Conservation (phyloP, 2,797 vertebrate species). For the Hydrocynus forskahlii region DNA sequence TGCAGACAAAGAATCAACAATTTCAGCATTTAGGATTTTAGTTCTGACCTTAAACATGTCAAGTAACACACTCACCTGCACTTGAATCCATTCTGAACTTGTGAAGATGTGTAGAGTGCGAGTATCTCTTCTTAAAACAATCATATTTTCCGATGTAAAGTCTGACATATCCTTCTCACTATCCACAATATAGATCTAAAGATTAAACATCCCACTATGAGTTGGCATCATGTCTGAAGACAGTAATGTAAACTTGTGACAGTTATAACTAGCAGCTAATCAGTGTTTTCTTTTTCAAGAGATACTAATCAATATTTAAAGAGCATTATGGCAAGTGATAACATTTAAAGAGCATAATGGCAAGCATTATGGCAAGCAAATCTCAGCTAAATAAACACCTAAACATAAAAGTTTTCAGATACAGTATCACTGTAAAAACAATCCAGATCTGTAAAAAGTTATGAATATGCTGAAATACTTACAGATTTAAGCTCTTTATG, state of each 20-base stretch:
- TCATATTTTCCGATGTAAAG: constrained; percentile 43
- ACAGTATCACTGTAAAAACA: too few species aligned
- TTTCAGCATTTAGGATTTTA: background rate
- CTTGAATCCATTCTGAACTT: constrained; percentile 35
- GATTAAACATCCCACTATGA: background rate
- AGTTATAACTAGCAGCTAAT: too few species aligned
- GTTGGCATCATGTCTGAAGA: background rate
- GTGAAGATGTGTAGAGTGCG: constrained; percentile 47
- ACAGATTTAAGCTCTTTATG: constrained; percentile 21
- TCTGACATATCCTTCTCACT: constrained; percentile 48
- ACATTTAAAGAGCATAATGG: too few species aligned
- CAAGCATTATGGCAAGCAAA: too few species aligned
- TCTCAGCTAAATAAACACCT: too few species aligned
- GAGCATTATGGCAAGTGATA: too few species aligned
- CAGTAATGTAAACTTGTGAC: background rate
- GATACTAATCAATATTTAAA: too few species aligned
- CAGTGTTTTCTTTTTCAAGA: too few species aligned
- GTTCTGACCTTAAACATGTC: background rate
- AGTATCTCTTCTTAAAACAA: constrained; percentile 54
- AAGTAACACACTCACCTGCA: constrained; percentile 26
- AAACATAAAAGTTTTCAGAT: too few species aligned
- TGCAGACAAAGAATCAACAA: background rate
- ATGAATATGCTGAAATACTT: background rate
- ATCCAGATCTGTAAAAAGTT: background rate
- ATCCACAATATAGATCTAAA: constrained; percentile 51